Evolutionary conservation across 53 echinoderm and acorn worm genomes (phyloP).

Genomic region (Paracentrotus lividus): DNA sequence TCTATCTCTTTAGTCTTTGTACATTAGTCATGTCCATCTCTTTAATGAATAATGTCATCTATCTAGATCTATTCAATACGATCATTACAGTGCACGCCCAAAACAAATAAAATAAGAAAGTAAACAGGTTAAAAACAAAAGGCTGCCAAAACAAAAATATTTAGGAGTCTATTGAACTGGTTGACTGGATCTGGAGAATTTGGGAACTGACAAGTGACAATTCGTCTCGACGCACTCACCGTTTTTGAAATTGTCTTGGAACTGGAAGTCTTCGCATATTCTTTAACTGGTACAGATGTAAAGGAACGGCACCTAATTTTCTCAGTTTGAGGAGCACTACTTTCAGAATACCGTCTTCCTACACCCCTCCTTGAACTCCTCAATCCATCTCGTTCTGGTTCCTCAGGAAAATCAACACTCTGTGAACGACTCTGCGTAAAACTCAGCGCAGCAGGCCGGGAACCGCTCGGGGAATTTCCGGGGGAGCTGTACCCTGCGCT

Average conservation of each 20-base stretch:
- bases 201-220: no score
- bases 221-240: no score
- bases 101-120: no score
- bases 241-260: constrained; percentile 18
- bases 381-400: not conserved
- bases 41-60: no score
- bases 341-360: constrained; percentile 54
- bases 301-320: constrained; percentile 37
- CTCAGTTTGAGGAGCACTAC: constrained; percentile 34
- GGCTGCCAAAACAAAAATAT: no score
- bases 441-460: constrained; percentile 17
- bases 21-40: no score
- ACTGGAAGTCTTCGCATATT: constrained; percentile 29
- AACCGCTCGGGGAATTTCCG: not conserved
- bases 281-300: constrained; percentile 32
- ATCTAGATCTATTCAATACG: no score
- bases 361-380: not conserved
- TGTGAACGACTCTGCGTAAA: constrained; percentile 8
- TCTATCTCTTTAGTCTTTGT: no score
- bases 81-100: no score
- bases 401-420: constrained; percentile 22
- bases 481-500: constrained; percentile 57
- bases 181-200: no score
- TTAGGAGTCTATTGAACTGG: no score
- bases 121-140: no score